phyloP scores from a whole-genome alignment of 2,888 invertebrate species.

The Latrodectus elegans region DNA sequence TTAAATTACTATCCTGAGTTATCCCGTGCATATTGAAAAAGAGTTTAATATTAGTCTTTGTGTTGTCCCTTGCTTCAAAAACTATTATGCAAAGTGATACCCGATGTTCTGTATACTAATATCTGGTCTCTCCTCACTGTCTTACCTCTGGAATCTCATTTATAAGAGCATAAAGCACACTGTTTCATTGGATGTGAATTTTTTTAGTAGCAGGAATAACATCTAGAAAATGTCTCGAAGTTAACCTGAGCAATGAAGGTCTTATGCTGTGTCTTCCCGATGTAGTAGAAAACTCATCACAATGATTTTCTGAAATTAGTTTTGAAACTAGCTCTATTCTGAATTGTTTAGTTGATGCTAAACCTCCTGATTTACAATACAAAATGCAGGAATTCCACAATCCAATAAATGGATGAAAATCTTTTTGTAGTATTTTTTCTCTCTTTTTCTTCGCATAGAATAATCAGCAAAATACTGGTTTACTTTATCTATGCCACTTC shows the following conservation, averaged over 20 bases:
- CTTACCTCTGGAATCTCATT: conserved; percentile 23
- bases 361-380: conserved; percentile 26
- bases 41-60: neutral
- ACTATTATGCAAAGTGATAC: conserved; percentile 20
- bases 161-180: neutral
- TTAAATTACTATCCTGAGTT: neutral
- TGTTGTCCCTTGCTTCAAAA: neutral
- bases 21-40: neutral
- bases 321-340: conserved; percentile 11
- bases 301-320: conserved; percentile 14
- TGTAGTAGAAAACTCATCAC: conserved; percentile 3
- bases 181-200: conserved; percentile 25
- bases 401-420: conserved; percentile 13
- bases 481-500: conserved; percentile 10
- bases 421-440: conserved; percentile 41
- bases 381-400: conserved; percentile 6
- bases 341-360: conserved; percentile 6
- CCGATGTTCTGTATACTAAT: conserved; percentile 9
- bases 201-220: conserved; percentile 9
- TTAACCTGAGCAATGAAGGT: conserved; percentile 11
- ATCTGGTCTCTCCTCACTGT: conserved; percentile 13
- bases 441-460: conserved; percentile 32
- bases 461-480: conserved; percentile 10
- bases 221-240: conserved; percentile 12
- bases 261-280: conserved; percentile 8